A percentile compares a stretch with the other conserved stretches of the same genome.
phyloP scores from a whole-genome alignment of 2,113 vertebrate species.

The Ageneiosus marmoratus region DNA sequence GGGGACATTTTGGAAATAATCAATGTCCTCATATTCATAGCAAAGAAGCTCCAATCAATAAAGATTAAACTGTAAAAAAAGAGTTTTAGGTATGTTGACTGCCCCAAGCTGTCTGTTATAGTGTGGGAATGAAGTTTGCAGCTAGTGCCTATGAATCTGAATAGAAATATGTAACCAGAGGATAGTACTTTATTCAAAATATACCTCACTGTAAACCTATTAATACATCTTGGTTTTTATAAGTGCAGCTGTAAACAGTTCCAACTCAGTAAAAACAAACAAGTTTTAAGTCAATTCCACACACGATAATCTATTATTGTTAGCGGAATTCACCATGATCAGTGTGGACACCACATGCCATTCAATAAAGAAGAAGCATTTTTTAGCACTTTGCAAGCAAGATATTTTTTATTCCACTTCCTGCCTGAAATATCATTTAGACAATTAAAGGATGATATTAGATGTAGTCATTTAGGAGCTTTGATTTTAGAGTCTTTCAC shows the following conservation, averaged over 20 bases:
- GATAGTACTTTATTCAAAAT: background rate
- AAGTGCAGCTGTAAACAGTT: background rate
- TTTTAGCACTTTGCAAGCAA: background rate
- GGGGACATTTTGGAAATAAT: background rate
- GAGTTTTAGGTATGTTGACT: background rate
- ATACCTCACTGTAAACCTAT: background rate
- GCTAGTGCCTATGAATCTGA: background rate
- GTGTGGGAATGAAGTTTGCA: background rate
- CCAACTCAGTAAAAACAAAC: background rate
- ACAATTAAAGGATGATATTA: background rate
- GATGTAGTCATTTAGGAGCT: background rate
- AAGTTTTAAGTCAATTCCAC: background rate
- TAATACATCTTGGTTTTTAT: background rate
- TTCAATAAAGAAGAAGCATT: too few relatives aligned
- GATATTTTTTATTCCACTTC: background rate
- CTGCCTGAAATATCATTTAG: background rate
- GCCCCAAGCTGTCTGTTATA: background rate
- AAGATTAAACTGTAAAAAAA: background rate
- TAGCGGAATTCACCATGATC: background rate
- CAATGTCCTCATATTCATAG: background rate
- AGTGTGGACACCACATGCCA: too few relatives aligned
- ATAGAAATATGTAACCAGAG: background rate
- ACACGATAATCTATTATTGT: background rate
- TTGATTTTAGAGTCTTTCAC: background rate
- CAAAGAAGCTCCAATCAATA: background rate